Percentiles rank a stretch among this genome's conserved stretches.
These are phyloP conservation scores for Calephelis perditalis DNA, from an alignment of 2,888 invertebrate genomes.

Conservation along the genomic window DNA sequence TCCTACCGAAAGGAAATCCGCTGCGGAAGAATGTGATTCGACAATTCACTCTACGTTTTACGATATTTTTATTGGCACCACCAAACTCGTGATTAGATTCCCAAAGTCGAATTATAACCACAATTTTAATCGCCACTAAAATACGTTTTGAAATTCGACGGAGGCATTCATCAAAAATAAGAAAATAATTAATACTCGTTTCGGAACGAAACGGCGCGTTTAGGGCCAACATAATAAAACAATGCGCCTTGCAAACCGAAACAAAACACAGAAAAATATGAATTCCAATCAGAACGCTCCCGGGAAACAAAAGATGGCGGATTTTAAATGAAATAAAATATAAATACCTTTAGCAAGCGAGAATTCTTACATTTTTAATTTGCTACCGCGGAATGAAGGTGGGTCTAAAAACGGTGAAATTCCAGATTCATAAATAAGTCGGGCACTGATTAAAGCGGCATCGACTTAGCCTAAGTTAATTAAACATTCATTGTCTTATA, in stretches of 20 bases:
- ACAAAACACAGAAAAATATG: conserved; percentile 79
- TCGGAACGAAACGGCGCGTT: conserved; percentile 58
- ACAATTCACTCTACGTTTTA: neutral
- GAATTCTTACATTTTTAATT: conserved; percentile 79
- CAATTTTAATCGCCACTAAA: conserved; percentile 52
- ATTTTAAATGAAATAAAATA: conserved; percentile 76
- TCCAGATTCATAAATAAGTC: conserved; percentile 60
- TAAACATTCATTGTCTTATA: conserved; percentile 28
- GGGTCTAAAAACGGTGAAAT: conserved; percentile 68
- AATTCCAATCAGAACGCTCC: conserved; percentile 71
- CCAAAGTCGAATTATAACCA: conserved; percentile 51
- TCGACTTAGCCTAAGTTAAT: conserved; percentile 29
- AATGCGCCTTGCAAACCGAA: conserved; percentile 67
- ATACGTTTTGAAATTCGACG: conserved; percentile 53
- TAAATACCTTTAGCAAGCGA: conserved; percentile 74
- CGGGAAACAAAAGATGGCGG: conserved; percentile 76
- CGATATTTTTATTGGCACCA: neutral
- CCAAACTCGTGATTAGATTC: conserved; percentile 53
- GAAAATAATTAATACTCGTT: conserved; percentile 74
- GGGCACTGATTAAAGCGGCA: conserved; percentile 30
- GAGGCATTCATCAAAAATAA: conserved; percentile 70
- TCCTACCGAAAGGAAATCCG: neutral
- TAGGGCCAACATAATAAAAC: conserved; percentile 69
- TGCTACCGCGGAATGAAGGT: conserved; percentile 63
- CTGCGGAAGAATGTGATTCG: neutral